A percentile compares a stretch with the other conserved stretches of the same genome.
Conservation (phyloP, 2,113 vertebrate species). For the Holacanthus passer region DNA sequence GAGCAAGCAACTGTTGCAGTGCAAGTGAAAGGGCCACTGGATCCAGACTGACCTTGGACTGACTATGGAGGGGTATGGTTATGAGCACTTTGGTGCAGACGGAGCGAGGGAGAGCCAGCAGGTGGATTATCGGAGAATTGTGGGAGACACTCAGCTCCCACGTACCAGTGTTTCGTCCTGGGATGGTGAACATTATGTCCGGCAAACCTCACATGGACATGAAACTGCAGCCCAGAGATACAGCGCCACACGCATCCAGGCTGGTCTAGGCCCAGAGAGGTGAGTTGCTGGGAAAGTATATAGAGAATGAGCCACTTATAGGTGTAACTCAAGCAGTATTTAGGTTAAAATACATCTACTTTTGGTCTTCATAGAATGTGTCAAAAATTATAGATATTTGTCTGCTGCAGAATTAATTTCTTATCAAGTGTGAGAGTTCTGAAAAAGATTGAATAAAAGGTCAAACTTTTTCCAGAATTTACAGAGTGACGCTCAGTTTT, state of each 20-base stretch:
- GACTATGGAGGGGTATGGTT: slow-evolving; percentile 72
- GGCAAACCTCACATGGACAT: slow-evolving; percentile 79
- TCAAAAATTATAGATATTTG: background rate
- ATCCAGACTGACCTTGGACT: slow-evolving; percentile 43
- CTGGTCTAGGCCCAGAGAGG: slow-evolving; percentile 89
- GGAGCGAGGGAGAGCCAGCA: slow-evolving; percentile 47
- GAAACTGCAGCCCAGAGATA: slow-evolving; percentile 91
- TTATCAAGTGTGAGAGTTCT: background rate
- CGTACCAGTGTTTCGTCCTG: background rate
- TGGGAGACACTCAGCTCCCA: slow-evolving; percentile 62
- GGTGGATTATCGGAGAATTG: slow-evolving; percentile 62
- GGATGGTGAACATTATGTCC: slow-evolving; percentile 50
- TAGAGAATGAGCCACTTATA: background rate
- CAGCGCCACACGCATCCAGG: slow-evolving; percentile 88
- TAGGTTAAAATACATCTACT: background rate
- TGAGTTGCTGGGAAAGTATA: slow-evolving; percentile 68
- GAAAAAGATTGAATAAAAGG: background rate
- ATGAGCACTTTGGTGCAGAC: slow-evolving; percentile 48
- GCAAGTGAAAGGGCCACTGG: slow-evolving; percentile 5
- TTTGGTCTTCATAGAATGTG: background rate
- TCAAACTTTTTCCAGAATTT: background rate
- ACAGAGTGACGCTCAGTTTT: background rate
- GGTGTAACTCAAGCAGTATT: background rate
- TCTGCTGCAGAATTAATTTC: background rate
- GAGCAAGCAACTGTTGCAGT: background rate